Percentiles rank a stretch among this genome's conserved stretches.
Evolutionary conservation across 92 coral and sea anemone genomes (phyloP).

Genomic region (Bergia puertoricense): DNA sequence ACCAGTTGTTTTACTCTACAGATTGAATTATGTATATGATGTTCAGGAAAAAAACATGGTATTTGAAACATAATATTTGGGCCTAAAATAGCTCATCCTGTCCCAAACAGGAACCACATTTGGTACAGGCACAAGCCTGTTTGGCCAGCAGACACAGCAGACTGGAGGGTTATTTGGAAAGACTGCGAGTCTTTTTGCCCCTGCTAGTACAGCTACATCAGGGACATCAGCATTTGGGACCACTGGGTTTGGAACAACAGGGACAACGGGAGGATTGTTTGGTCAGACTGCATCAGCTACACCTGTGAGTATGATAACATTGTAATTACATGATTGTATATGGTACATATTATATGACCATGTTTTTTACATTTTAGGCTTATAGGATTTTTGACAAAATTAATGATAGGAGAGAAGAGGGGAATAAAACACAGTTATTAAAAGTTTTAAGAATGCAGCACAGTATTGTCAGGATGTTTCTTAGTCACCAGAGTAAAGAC

Average conservation of each 20-base stretch:
- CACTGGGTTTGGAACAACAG: constrained; percentile 64
- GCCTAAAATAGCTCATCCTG: neutral
- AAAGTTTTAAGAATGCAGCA: too few species aligned
- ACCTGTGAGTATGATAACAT: constrained; percentile 58
- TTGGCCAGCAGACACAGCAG: constrained; percentile 76
- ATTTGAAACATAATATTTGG: too few species aligned
- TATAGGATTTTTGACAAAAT: too few species aligned
- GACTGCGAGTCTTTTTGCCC: constrained; percentile 70
- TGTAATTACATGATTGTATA: too few species aligned
- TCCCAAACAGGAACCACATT: constrained; percentile 64
- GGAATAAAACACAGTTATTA: too few species aligned
- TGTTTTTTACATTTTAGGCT: too few species aligned
- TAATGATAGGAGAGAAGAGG: too few species aligned
- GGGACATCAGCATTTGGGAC: constrained; percentile 72
- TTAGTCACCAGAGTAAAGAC: too few species aligned
- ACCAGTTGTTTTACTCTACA: neutral
- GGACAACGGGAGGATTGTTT: constrained; percentile 76
- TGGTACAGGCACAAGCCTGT: constrained; percentile 79
- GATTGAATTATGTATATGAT: neutral
- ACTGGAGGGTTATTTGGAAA: constrained; percentile 54
- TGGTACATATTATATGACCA: neutral
- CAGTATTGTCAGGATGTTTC: too few species aligned
- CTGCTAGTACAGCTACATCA: constrained; percentile 60
- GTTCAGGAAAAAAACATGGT: neutral
- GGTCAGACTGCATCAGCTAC: constrained; percentile 85